Evolutionary conservation across 2,113 vertebrate genomes (phyloP).

Genomic region (Xenopus tropicalis): UCB_Xtro_10.0 CM004447.2:30766501-30767000

Average conservation of each 20-base stretch:
- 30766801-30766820: neutral
- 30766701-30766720: neutral
- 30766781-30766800: neutral
- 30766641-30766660: constrained; percentile 1
- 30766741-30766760: neutral
- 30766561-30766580: constrained; percentile 53
- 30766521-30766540: constrained; percentile 60
- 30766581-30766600: no score
- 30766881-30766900: neutral
- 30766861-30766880: neutral
- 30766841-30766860: neutral
- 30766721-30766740: neutral
- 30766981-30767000: neutral
- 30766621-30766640: neutral
- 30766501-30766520: constrained; percentile 59
- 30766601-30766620: constrained; percentile 6
- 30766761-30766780: neutral
- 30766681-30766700: neutral
- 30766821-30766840: neutral
- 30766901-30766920: neutral
- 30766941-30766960: neutral
- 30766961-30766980: neutral
- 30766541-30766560: constrained; percentile 61
- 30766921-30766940: neutral
- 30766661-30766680: neutral